Evolutionary conservation across 2,113 vertebrate genomes (phyloP).

Genomic region (Nothocercus julius): DNA sequence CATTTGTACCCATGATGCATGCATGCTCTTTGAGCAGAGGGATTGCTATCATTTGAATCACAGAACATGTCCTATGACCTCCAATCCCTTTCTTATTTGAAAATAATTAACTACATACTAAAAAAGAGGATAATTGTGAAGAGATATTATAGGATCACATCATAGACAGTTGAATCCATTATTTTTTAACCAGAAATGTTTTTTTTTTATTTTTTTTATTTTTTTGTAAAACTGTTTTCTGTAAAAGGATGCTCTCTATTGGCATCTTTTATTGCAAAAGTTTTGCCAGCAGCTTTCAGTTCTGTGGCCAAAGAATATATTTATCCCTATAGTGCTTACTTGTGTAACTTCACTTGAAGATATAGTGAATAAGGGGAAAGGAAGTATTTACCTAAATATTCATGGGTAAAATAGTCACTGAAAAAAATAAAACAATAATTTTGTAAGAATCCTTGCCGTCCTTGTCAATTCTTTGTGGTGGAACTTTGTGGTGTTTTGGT

Average conservation of each 20-base stretch:
- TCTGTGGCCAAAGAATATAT: neutral
- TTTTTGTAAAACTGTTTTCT: neutral
- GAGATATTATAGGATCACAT: neutral
- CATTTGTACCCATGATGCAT: neutral
- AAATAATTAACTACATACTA: neutral
- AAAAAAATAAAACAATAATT: neutral
- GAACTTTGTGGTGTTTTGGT: neutral
- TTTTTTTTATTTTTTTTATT: too few relatives aligned
- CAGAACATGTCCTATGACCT: neutral
- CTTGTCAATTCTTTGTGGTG: neutral
- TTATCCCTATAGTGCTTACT: neutral
- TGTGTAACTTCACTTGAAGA: neutral
- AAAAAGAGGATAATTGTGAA: neutral
- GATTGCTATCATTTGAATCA: neutral
- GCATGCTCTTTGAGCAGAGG: neutral
- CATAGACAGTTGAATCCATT: neutral
- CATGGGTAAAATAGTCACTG: neutral
- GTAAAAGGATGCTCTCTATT: neutral
- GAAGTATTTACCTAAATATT: neutral
- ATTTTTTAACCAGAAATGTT: neutral
- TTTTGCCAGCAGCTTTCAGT: neutral
- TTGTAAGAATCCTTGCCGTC: neutral
- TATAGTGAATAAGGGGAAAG: neutral
- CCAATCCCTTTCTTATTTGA: neutral
- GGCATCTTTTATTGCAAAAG: neutral